Base-by-base conservation (phyloP, 2,113 vertebrate genomes). In the Xyrauchen texanus region DNA sequence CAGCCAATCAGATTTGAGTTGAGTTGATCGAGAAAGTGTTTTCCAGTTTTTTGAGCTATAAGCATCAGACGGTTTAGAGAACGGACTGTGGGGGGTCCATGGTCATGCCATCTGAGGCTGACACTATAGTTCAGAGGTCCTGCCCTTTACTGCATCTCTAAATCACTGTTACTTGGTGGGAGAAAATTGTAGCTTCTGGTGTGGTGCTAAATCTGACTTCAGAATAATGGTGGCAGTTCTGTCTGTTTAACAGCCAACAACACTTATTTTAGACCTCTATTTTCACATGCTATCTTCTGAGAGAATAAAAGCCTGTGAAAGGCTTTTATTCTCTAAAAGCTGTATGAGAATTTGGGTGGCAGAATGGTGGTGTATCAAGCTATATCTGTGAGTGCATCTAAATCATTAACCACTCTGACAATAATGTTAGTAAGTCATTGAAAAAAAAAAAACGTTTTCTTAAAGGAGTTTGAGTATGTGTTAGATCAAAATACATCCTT, bases 201-300 rank as follows among this genome's bases (percentile, higher is more conserved):
- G 45, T 52, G 21, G 12, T 16, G 47, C 45, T 62, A 62, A 63
- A 74, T 63, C 11, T n/a, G 71, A 61, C 71, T 73, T 49, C 10
- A 34, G 44, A 62, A 13, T 74, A 11, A 44, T 49, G 58, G 6
- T 46, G 62, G 58, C 21, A 15, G 21, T 65, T 70, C 16, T 57
- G 21, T 57, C 58, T 63, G 15, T 34, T 42, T 76, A 66, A 71
- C 49, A 21, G 61, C 61, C 47, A 77, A 72, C 62, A 79, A 76
- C 76, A 68, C 53, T 34, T 78, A 63, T 81, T 72, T 81, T 44
- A 53, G 66, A 67, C 34, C 0, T 42, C 64, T 21, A 69, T 60
- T 76, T 77, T 70, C 64, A 64, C 8, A 6, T 67, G 58, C 45
- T 7, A 70, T 76, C 76, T 70, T 61, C 6, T 71, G 21, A 52